Base-by-base conservation (phyloP, 2,113 vertebrate genomes). In the Neogale vison region DNA sequence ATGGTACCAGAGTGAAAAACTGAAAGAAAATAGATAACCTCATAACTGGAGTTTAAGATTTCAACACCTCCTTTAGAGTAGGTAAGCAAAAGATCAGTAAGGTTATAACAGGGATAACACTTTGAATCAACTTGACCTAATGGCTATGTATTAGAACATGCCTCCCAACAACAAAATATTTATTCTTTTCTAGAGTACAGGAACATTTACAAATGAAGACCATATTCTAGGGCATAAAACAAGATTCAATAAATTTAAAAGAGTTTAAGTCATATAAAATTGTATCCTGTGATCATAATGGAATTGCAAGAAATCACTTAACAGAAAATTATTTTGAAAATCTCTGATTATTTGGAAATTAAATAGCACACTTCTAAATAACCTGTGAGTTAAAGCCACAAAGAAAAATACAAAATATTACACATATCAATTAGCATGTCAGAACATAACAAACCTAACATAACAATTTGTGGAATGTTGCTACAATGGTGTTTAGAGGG, bases 301-400 rank as follows among this genome's bases (percentile, higher is more conserved):
- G 24, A 63, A 34, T 80, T 84, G 29, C 45, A 93, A 72, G 59
- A 94, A 84, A 84, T 65, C 63, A 84, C 74, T 72, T 92, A 47
- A 93, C n/a, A 88, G 21, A 90, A 63, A 57, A 13, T 42, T 17
- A 85, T 65, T 63, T 89, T 50, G 55, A 81, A 80, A 89, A 77
- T 89, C 36, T 85, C 36, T 52, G 69, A 77, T 77, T 85, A 89
- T 74, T 92, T 85, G 12, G 71, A 92, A 92, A 94, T 74, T 92
- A 71, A 96, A 55, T 92, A 80, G 26, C 80, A 85, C 6, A 67
- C 34, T 67, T 87, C 39, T 84, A 71, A 71, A 71, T 94, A 92
- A 77, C 24, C 15, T 50, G 1, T 88, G 39, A 67, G 45, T 65
- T 15, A 80, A 59, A 71, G 59, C 39, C n/a, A 79, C 31, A 42